Evolutionary conservation across 2,888 invertebrate genomes (phyloP).

Genomic region (Entomobrya proxima): DNA sequence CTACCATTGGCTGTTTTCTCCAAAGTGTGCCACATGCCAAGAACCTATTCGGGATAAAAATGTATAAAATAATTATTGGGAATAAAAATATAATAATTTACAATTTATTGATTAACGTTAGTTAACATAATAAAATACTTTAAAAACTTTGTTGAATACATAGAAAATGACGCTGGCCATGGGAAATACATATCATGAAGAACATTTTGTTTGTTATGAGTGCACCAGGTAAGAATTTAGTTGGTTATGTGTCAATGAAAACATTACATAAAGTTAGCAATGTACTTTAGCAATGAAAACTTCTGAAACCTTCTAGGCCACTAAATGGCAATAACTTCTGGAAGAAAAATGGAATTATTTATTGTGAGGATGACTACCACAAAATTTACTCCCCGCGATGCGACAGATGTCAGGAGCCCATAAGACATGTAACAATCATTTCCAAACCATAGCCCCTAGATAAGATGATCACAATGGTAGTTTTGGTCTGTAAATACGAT

Average conservation of each 20-base stretch:
- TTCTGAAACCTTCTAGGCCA: no score
- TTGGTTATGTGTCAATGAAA: no score
- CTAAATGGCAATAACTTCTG: slow-evolving; percentile 71
- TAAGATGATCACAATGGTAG: background rate
- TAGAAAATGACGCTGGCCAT: slow-evolving; percentile 73
- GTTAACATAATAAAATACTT: background rate
- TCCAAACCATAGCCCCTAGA: background rate
- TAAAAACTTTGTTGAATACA: background rate
- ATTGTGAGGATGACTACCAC: slow-evolving; percentile 74
- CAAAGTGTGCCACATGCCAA: slow-evolving; percentile 71
- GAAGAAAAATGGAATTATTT: slow-evolving; percentile 71
- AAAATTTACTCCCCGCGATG: slow-evolving; percentile 71
- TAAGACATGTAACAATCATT: slow-evolving; percentile 66
- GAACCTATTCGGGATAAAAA: slow-evolving; percentile 71
- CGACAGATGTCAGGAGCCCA: slow-evolving; percentile 71
- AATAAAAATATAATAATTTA: background rate
- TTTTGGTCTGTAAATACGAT: no score
- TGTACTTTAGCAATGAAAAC: no score
- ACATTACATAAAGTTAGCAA: no score
- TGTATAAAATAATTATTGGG: slow-evolving; percentile 47
- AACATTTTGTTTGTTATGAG: slow-evolving; percentile 74
- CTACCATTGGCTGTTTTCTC: slow-evolving; percentile 71
- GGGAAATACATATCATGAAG: slow-evolving; percentile 72
- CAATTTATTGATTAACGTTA: no score
- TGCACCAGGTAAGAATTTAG: no score